phyloP scores from a whole-genome alignment of 2,797 vertebrate species.

The Falco berigora region DNA sequence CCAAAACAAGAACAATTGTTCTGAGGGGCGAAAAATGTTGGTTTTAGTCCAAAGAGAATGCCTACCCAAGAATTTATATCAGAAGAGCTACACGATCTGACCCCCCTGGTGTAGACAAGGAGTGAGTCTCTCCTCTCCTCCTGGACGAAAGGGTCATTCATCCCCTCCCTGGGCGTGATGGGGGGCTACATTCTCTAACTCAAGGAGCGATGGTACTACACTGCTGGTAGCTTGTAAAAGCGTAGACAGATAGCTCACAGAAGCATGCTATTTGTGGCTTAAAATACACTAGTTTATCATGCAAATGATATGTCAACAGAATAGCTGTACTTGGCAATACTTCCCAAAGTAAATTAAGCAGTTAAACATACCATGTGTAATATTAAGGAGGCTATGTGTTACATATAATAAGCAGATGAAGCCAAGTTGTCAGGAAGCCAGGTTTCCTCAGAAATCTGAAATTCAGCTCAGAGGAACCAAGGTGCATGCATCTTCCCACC shows the following conservation, averaged over 20 bases:
- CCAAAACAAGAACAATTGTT: neutral
- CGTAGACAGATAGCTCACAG: slow-evolving; percentile 10
- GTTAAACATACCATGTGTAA: slow-evolving; percentile 42
- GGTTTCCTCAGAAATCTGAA: neutral
- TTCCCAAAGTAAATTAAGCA: slow-evolving; percentile 33
- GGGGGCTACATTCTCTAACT: neutral
- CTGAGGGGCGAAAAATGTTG: neutral
- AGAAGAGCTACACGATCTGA: neutral
- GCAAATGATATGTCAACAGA: slow-evolving; percentile 55
- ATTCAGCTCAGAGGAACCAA: neutral
- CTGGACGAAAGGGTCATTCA: neutral
- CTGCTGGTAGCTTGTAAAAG: neutral
- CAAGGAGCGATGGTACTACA: neutral
- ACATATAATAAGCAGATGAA: slow-evolving; percentile 7
- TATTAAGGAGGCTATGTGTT: slow-evolving; percentile 53
- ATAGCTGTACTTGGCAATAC: slow-evolving; percentile 37
- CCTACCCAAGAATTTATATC: neutral
- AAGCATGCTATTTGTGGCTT: neutral
- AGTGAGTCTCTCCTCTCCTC: neutral
- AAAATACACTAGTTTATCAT: slow-evolving; percentile 44
- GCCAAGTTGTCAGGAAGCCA: slow-evolving; percentile 49
- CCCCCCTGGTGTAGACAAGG: neutral
- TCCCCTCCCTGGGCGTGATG: neutral
- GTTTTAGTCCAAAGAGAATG: neutral
- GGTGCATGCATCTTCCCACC: neutral